Evolutionary conservation across 2,113 vertebrate genomes (phyloP).

Genomic region (Himantopus leucocephalus): DNA sequence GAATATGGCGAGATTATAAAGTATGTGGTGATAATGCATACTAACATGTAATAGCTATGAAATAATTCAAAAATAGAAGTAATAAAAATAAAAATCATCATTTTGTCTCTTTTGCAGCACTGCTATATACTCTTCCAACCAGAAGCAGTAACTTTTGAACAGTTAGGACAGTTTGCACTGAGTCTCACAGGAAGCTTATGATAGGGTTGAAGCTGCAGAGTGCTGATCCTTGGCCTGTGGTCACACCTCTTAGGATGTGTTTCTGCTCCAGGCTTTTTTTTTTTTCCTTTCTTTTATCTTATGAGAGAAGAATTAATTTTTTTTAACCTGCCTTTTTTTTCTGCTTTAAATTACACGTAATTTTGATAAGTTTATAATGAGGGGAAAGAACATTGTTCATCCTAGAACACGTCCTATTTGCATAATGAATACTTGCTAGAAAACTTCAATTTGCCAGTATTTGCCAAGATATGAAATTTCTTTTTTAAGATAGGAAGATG

Average conservation of each 20-base stretch:
- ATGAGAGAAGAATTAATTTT: background rate
- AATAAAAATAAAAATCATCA: background rate
- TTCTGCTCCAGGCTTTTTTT: background rate
- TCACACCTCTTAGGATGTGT: background rate
- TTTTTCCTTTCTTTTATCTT: background rate
- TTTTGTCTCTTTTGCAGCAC: background rate
- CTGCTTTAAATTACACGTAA: background rate
- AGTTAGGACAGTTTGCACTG: background rate
- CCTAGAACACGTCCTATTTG: background rate
- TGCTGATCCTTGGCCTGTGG: background rate
- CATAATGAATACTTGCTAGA: background rate
- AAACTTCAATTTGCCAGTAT: background rate
- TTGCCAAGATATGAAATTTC: background rate
- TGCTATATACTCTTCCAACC: background rate
- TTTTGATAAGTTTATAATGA: background rate
- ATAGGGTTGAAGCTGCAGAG: background rate
- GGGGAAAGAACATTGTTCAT: background rate
- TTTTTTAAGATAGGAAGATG: background rate
- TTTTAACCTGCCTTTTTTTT: background rate
- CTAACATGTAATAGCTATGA: background rate
- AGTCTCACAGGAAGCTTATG: background rate
- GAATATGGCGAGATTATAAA: conserved; percentile 99
- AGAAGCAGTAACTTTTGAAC: background rate
- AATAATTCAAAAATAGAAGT: background rate
- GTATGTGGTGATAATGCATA: conserved; percentile 70